A percentile compares a stretch with the other conserved stretches of the same genome.
Evolutionary conservation across 1,140 invertebrate genomes (phyloP).

Genomic region (Drosophila funebris): DNA sequence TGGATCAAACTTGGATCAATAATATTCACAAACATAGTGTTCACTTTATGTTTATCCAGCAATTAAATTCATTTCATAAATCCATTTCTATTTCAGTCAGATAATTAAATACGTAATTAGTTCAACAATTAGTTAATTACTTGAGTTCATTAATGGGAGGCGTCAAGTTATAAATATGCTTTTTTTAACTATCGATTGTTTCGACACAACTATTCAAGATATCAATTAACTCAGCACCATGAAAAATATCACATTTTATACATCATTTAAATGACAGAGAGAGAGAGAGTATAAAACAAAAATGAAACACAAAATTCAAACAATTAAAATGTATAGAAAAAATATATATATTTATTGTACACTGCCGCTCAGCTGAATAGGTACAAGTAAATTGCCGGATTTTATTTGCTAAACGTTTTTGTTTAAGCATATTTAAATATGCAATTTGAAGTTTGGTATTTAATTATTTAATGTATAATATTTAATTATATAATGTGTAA

Average conservation of each 20-base stretch:
- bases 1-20: too few species aligned
- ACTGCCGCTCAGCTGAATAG: not conserved
- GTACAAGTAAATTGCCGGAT: too few species aligned
- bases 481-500: too few species aligned
- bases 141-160: conserved; percentile 29
- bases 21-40: too few species aligned
- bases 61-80: not conserved
- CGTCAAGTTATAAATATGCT: not conserved
- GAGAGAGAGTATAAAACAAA: not conserved
- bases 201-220: conserved; percentile 18
- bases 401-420: too few species aligned
- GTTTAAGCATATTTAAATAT: too few species aligned
- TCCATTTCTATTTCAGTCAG: not conserved
- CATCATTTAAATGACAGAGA: conserved; percentile 24
- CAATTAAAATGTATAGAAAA: not conserved
- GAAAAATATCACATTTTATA: conserved; percentile 66
- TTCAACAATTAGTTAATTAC: conserved; percentile 48
- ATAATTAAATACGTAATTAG: conserved; percentile 28
- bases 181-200: conserved; percentile 10
- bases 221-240: conserved; percentile 37
- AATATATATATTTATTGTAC: not conserved
- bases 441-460: too few species aligned
- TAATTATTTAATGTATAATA: too few species aligned
- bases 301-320: too few species aligned
- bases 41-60: too few species aligned